A percentile compares a stretch with the other conserved stretches of the same genome.
These are phyloP conservation scores for Lycophotia porphyrea DNA, from an alignment of 2,888 invertebrate genomes.

Conservation along the genomic window DNA sequence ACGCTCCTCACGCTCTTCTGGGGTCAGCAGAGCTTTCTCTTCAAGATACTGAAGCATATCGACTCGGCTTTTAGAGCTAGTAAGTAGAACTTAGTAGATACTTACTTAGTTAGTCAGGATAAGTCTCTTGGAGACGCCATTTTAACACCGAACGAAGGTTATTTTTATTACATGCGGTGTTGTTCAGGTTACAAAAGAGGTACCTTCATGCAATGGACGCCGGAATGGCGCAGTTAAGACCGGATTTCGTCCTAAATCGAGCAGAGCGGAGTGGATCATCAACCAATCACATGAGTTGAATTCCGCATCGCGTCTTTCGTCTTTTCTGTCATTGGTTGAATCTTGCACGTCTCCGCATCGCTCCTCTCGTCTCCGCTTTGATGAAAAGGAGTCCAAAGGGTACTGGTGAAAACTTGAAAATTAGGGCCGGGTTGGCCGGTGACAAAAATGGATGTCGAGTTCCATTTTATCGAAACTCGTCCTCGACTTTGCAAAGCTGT, in stretches of 20 bases:
- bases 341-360: neutral
- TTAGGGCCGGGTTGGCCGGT: neutral
- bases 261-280: neutral
- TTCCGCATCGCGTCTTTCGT: neutral
- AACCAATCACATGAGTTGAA: neutral
- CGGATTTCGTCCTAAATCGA: neutral
- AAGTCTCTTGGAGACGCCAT: neutral
- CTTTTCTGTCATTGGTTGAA: neutral
- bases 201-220: neutral
- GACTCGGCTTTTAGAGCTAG: conserved; percentile 90
- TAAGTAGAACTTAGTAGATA: conserved; percentile 73
- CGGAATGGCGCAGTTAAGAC: neutral
- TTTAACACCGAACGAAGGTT: neutral
- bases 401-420: neutral
- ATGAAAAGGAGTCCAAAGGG: neutral
- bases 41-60: conserved; percentile 87
- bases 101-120: neutral
- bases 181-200: neutral
- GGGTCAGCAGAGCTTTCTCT: conserved; percentile 89
- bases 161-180: neutral
- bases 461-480: neutral
- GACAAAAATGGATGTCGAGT: neutral
- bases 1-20: conserved; percentile 90
- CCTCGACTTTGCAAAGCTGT: neutral
- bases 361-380: neutral